phyloP scores from a whole-genome alignment of 2,888 invertebrate genomes.

The Rhagonycha lutea region DNA sequence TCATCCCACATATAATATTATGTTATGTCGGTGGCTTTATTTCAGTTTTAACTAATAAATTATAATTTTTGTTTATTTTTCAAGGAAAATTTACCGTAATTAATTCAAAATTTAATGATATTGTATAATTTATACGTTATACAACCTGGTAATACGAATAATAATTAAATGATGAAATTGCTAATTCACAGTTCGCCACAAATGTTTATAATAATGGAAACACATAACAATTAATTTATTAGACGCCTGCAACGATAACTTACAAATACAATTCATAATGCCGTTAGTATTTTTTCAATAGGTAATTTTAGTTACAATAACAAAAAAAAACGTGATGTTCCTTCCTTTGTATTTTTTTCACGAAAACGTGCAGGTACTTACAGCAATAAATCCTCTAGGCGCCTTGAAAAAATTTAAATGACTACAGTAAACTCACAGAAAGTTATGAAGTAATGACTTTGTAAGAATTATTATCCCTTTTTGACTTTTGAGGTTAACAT shows the following conservation, averaged over 20 bases:
- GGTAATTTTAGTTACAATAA: not conserved
- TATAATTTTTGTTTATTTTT: not conserved
- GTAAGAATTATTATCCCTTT: not conserved
- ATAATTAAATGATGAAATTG: not conserved
- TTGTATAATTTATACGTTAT: not conserved
- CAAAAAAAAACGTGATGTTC: not conserved
- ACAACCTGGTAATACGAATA: not conserved
- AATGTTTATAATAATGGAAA: not conserved
- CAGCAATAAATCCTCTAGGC: not conserved
- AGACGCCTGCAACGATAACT: not conserved
- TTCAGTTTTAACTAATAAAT: not conserved
- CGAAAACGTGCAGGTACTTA: not conserved
- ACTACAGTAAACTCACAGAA: not conserved
- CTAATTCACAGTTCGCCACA: not conserved
- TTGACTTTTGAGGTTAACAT: not conserved
- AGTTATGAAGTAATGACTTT: not conserved
- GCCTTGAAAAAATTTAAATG: not conserved
- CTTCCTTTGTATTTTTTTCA: not conserved
- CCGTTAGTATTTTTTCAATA: not conserved
- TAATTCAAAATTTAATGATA: not conserved
- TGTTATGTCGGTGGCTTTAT: too few relatives aligned
- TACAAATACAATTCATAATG: not conserved
- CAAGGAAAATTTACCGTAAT: not conserved
- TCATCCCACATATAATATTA: not conserved
- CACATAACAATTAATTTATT: not conserved